phyloP scores from a whole-genome alignment of 2,113 vertebrate genomes.

The Fregetta grallaria region DNA sequence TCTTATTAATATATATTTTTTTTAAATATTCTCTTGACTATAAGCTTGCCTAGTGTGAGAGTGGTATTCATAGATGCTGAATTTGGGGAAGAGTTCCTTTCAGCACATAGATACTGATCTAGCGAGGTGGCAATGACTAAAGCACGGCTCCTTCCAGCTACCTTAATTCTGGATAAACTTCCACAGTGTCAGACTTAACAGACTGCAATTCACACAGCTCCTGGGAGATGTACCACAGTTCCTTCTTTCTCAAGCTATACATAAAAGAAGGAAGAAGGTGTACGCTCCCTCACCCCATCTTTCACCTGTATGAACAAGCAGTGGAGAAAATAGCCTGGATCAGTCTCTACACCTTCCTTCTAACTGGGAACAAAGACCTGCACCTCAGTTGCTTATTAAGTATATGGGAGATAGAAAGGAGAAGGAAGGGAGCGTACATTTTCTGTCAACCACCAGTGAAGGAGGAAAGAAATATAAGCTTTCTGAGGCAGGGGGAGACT shows the following conservation, averaged over 20 bases:
- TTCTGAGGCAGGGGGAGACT: not conserved
- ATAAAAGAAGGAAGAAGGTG: not conserved
- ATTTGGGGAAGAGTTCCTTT: not conserved
- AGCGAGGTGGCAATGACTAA: not conserved
- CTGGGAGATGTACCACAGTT: not conserved
- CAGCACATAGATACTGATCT: not conserved
- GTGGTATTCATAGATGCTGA: not conserved
- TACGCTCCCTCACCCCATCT: not conserved
- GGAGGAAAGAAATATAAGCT: not conserved
- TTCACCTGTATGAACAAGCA: not conserved
- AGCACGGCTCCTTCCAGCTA: not conserved
- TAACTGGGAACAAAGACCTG: not conserved
- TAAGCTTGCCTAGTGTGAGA: not conserved
- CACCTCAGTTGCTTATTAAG: not conserved
- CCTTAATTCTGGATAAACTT: not conserved
- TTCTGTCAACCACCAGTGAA: not conserved
- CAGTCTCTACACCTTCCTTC: not conserved
- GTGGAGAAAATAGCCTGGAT: not conserved
- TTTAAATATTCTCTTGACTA: not conserved
- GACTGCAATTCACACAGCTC: not conserved
- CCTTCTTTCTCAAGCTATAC: not conserved
- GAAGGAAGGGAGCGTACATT: not conserved
- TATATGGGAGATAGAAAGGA: not conserved
- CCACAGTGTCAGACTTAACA: not conserved
- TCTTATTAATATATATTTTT: not conserved